Evolutionary conservation across 2,888 invertebrate species (phyloP), one percentile per base, ranked within the genome.

Genomic region (Mythimna albipuncta): DNA sequence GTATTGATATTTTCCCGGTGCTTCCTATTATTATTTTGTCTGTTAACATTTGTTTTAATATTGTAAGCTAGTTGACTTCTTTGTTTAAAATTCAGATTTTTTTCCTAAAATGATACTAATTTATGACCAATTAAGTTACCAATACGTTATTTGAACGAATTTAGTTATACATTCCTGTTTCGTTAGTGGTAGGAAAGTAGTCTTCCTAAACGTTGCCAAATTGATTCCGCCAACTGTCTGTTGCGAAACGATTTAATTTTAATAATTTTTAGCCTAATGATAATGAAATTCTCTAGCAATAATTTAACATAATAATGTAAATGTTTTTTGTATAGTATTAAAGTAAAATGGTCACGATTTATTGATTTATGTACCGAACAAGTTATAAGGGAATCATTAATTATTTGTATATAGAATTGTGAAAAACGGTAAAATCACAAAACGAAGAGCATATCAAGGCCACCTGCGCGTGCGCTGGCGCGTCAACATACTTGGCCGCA

Each of bases 201-300:
- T 96, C 96, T 96, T 96, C 96, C 95, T 94, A 91, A 96, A 95
- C 94, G 95, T 95, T 96, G 96, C 96, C 96, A 96, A 96, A 96
- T 95, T 94, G 90, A 92, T 91, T 93, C 94, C 93, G 95, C 94
- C 94, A 95, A 95, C 94, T 93, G 89, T 94, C 93, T 94, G 94
- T 94, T 94, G 94, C 94, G 94, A 94, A 93, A 93, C 94, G 89
- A 93, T 92, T 92, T 93, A 93, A 91, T 91, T 94, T 92, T 92
- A 93, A 92, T 91, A 85, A 89, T 90, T 93, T 85, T 87, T 95
- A 95, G 94, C 89, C 86, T 95, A 95, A 95, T 94, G 83, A 92
- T 93, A 96, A 95, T 91, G 90, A 95, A 95, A 95, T 94, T 96
- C 94, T 94, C 90, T 96, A 96, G 96, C 96, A 96, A 96, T 96